A percentile compares a stretch with the other conserved stretches of the same genome.
Conservation (phyloP, 2,888 invertebrate species). For the Tachina fera region DNA sequence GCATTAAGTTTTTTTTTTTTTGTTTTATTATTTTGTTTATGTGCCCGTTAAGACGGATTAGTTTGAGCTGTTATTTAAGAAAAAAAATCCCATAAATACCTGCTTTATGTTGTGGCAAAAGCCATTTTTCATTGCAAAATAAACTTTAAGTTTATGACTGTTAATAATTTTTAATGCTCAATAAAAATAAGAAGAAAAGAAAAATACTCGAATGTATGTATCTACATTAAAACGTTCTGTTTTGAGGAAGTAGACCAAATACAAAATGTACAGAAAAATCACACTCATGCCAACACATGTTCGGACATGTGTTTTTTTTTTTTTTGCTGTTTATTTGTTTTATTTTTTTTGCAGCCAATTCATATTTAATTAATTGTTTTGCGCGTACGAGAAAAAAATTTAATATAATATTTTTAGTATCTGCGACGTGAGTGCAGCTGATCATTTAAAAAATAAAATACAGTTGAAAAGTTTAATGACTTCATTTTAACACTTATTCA, state of each 20-base stretch:
- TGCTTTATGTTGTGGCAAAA: constrained; percentile 46
- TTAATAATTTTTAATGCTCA: constrained; percentile 57
- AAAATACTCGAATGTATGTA: not conserved
- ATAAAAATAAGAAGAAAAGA: constrained; percentile 22
- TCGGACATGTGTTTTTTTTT: constrained; percentile 44
- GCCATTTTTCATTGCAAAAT: constrained; percentile 59
- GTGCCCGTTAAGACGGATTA: constrained; percentile 53
- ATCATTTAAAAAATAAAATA: constrained; percentile 43
- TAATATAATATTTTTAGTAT: not conserved
- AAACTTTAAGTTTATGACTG: constrained; percentile 59
- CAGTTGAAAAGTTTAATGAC: constrained; percentile 56
- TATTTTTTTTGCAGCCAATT: constrained; percentile 36
- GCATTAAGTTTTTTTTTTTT: constrained; percentile 5
- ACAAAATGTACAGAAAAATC: constrained; percentile 22
- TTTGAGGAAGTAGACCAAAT: constrained; percentile 46
- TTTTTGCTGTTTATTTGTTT: constrained; percentile 17
- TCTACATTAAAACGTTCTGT: constrained; percentile 15
- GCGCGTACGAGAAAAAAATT: constrained; percentile 8
- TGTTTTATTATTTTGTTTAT: constrained; percentile 22
- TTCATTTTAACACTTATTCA: constrained; percentile 50
- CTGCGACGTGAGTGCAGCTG: constrained; percentile 40
- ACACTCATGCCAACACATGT: constrained; percentile 58
- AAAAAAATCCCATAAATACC: constrained; percentile 49
- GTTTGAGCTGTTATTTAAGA: constrained; percentile 3
- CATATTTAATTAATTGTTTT: constrained; percentile 66